Evolutionary conservation across 2,797 vertebrate species (phyloP).

Genomic region (Pipistrellus kuhlii): DNA sequence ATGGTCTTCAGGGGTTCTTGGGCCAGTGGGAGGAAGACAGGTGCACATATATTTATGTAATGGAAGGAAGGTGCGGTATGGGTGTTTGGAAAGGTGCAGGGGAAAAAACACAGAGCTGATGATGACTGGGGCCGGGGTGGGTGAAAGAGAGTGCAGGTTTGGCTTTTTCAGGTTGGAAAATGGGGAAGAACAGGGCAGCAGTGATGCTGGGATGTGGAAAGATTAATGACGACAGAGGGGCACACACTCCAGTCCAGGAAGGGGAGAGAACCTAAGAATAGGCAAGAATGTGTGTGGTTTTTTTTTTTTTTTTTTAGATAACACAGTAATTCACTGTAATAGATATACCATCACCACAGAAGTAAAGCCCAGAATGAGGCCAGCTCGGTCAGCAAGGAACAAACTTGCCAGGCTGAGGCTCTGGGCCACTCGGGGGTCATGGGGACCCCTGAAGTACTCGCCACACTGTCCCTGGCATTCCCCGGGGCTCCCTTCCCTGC

Average conservation of each 20-base stretch:
- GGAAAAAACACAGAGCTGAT: background rate
- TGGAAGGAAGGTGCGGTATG: background rate
- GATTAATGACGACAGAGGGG: background rate
- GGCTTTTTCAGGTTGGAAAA: background rate
- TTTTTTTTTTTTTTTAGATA: no score
- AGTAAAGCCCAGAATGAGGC: background rate
- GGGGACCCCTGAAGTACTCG: no score
- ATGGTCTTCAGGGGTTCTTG: background rate
- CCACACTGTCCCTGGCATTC: rapidly evolving
- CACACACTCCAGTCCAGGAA: rapidly evolving
- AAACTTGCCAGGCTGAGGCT: background rate
- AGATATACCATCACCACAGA: background rate
- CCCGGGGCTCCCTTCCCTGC: background rate
- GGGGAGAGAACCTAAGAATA: background rate
- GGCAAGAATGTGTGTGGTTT: background rate
- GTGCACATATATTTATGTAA: background rate
- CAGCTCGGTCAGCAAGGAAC: background rate
- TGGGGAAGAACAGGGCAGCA: background rate
- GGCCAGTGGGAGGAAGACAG: background rate
- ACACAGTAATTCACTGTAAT: background rate
- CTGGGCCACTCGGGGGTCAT: background rate
- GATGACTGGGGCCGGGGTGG: background rate
- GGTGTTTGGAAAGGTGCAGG: no score
- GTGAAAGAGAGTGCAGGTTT: background rate
- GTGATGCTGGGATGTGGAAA: background rate